These are phyloP conservation scores for Dromococcyx pavoninus DNA, from an alignment of 2,797 vertebrate species.

Conservation along the genomic window DNA sequence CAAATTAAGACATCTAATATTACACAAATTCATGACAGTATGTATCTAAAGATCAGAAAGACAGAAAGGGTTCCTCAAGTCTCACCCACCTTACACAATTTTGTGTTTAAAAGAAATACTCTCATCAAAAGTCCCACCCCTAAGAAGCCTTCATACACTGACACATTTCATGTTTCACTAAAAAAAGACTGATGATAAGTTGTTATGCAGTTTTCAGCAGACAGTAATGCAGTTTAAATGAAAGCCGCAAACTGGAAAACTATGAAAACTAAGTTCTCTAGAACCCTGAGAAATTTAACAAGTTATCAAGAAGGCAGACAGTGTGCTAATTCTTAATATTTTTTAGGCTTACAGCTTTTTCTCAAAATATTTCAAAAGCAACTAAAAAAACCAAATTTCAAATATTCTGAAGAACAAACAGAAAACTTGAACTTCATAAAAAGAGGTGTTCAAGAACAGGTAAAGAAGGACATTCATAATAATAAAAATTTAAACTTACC, in stretches of 20 bases:
- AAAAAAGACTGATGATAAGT: not conserved
- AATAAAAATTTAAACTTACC: slow-evolving; percentile 14
- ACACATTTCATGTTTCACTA: not conserved
- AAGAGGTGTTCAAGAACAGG: not conserved
- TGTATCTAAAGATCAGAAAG: not conserved
- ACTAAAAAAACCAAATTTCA: not conserved
- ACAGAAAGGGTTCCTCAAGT: not conserved
- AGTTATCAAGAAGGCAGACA: not conserved
- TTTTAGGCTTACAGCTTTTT: not conserved
- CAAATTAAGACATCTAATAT: not conserved
- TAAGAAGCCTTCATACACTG: not conserved
- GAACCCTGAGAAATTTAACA: not conserved
- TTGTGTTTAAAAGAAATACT: not conserved
- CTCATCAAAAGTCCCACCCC: not conserved
- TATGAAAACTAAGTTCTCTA: too few species aligned
- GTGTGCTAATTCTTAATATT: not conserved
- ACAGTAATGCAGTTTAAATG: not conserved
- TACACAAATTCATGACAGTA: not conserved
- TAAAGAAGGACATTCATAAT: not conserved
- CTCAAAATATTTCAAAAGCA: not conserved
- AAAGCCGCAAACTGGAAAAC: not conserved
- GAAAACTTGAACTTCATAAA: not conserved
- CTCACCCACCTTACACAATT: not conserved
- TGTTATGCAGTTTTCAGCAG: not conserved
- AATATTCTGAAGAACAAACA: not conserved